Evolutionary conservation across 1,140 invertebrate species (phyloP), one percentile per base, ranked within the genome.

Genomic region (Drosophila littoralis): DNA sequence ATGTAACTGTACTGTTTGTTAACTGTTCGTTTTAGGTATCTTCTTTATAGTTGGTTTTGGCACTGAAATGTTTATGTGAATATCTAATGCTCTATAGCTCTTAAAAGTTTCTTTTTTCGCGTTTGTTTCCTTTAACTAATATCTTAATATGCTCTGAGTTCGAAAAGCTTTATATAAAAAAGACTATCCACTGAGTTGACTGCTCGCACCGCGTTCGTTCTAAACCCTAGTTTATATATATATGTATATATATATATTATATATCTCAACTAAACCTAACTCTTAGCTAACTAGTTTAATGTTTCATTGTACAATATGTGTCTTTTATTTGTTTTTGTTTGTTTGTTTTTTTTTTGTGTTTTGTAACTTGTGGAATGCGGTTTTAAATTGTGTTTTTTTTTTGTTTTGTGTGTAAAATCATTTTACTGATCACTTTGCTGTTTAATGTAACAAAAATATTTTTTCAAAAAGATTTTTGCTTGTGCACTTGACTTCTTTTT

Each of bases 341-440:
- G 1, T 22, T 2, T 2, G 2, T 22, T 52, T 40, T 22, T 42
- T 64, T 70, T 51, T 65, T 45, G 7, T 45, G 38, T 64, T 68
- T 45, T 57, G 52, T 42, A 58, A 13, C 40, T 59, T 67, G 48
- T 81, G 79, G 79, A 81, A 81, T 81, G 79, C 81, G 77, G 79
- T 68, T 68, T 69, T 75, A 42, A 46, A 58, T 54, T 73, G 69
- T 65, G 13, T 55, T 42, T 15, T 69, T 61, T 55, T 73, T 86
- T 66, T 73, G n/a, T n/a, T n/a, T n/a, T 66, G 17, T 74, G 38
- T 74, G 83, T 86, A 88, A 85, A 85, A 86, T 86, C 79, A 86
- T 83, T 88, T 86, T 88, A 89, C 83, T 88, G 79, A 86, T 86
- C 83, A 86, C 83, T 73, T 88, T 86, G 83, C 83, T 86, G 83